phyloP scores from a whole-genome alignment of 2,113 vertebrate genomes.

The Notarius quadriscutis region DNA sequence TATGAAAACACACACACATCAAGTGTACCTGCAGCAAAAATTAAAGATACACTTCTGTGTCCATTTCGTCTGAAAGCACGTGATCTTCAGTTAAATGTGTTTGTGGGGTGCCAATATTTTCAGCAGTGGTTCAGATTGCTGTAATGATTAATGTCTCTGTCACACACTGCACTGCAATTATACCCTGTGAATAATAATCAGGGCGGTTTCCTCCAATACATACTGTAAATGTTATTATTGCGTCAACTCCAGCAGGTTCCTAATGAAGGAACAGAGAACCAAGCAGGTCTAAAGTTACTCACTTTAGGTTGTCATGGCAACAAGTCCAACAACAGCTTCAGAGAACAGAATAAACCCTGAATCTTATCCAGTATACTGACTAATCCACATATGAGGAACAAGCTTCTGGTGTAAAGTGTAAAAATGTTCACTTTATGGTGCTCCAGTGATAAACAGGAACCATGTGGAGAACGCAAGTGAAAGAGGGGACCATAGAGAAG shows the following conservation, averaged over 20 bases:
- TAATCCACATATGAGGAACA: background rate
- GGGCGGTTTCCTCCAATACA: background rate
- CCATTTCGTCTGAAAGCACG: background rate
- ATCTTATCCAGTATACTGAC: background rate
- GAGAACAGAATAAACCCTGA: background rate
- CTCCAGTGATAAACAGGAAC: background rate
- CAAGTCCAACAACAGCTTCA: background rate
- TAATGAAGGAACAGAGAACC: background rate
- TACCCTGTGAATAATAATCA: background rate
- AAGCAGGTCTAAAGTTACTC: background rate
- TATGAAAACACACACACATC: background rate
- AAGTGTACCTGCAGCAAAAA: background rate
- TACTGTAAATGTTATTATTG: background rate
- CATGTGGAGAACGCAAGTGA: background rate
- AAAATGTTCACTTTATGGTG: background rate
- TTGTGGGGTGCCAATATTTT: background rate
- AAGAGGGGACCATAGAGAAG: background rate
- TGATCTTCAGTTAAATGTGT: background rate
- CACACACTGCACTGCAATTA: background rate
- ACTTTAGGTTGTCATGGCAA: background rate
- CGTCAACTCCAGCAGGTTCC: background rate
- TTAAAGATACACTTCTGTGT: background rate
- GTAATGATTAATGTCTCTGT: background rate
- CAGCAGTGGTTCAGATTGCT: background rate
- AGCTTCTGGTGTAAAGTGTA: background rate